Percentiles rank a stretch among this genome's conserved stretches.
Evolutionary conservation across 2,113 vertebrate species (phyloP).

Genomic region (Zingel zingel): DNA sequence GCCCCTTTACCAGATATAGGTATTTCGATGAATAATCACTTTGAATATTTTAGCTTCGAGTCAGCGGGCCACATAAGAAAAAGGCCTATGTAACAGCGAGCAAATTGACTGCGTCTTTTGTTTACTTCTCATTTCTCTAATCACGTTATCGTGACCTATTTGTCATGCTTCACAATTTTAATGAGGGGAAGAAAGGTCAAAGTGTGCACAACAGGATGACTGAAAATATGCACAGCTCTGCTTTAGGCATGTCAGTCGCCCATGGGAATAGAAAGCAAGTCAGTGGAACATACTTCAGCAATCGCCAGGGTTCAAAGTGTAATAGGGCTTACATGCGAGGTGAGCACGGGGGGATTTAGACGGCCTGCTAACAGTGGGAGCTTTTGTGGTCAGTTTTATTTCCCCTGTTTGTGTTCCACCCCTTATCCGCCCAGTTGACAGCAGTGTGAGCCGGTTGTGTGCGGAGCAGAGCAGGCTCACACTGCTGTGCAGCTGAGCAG

Average conservation of each 20-base stretch:
- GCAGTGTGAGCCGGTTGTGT: slow-evolving; percentile 30
- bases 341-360: slow-evolving; percentile 22
- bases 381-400: slow-evolving; percentile 63
- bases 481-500: no score
- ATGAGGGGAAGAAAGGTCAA: slow-evolving; percentile 9
- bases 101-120: not conserved
- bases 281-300: slow-evolving; percentile 59
- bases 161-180: slow-evolving; percentile 18
- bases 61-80: not conserved
- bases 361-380: slow-evolving; percentile 45
- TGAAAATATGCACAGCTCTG: slow-evolving; percentile 26
- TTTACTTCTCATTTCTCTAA: slow-evolving; percentile 16
- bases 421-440: slow-evolving; percentile 6
- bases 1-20: no score
- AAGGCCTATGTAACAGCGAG: not conserved
- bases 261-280: slow-evolving; percentile 41
- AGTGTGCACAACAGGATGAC: slow-evolving; percentile 3
- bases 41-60: not conserved
- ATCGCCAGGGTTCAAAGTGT: slow-evolving; percentile 42
- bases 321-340: slow-evolving; percentile 38
- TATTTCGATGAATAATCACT: not conserved
- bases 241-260: slow-evolving; percentile 26
- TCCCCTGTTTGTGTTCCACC: slow-evolving; percentile 33
- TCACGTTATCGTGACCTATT: slow-evolving; percentile 51
- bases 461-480: slow-evolving; percentile 25